Evolutionary conservation across 1,140 invertebrate species (phyloP), one percentile per base, ranked within the genome.

Genomic region (Scylla paramamosain): DNA sequence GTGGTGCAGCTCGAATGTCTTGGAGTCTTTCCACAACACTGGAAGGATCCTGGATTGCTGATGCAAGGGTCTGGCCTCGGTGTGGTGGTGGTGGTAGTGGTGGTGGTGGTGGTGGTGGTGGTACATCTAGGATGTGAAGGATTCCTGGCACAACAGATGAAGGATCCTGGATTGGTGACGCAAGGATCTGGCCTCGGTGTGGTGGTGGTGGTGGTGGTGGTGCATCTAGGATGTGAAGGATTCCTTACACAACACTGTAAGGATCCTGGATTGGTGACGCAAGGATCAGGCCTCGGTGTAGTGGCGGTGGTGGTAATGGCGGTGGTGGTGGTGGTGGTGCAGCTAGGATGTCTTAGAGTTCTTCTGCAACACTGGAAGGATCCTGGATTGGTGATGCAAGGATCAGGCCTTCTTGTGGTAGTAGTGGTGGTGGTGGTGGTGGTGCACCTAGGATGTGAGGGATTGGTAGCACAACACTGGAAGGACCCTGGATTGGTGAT

Each of bases 1-100:
- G 93, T 94, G 31, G 93, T 89, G 29, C 93, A 94, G 20, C 39
- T 52, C 20, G 45, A 20, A n/a, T 93, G 94, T 16, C 29, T 91
- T 28, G 94, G 94, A 86, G 95, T 95, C n/a, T 29, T 86, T 0
- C 82, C 77, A 93, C 95, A 96, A 39, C 95, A 96, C 45, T 93
- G 67, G 10, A 84, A 20, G 16, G 94, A 84, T 4, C 94, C 90
- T 10, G 94, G 96, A 84, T 82, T 91, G 0, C 20, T 46, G 14
- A 48, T 52, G 83, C 96, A 96, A 46, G 94, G 94, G 77, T 95
- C 84, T 29, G 84, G 31, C 20, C 31, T 39, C 12, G 0, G 29
- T 31, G 93, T 88, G n/a, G 93, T 88, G 48, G 93, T 94, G 32
- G 93, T 94, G 48, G 86, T 88, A 29, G 93, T 94, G 32, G 93